These are phyloP conservation scores for Oncopodura yosiiana DNA, from an alignment of 1,140 invertebrate species.

Conservation along the genomic window DNA sequence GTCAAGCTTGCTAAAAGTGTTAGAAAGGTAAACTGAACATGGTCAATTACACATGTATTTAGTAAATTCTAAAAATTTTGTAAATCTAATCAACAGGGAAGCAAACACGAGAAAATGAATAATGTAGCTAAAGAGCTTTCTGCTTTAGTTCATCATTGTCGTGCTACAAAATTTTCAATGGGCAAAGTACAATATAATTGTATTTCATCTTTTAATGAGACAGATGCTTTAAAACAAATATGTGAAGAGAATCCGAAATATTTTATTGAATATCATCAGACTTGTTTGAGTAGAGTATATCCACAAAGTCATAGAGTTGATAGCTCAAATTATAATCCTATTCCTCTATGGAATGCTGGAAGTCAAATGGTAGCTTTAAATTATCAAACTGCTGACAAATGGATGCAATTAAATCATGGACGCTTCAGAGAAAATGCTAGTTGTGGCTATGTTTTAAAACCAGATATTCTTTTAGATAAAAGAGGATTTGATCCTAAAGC, in stretches of 20 bases:
- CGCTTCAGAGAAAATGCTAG: constrained; percentile 66
- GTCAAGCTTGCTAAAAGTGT: no score
- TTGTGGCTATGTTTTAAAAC: constrained; percentile 62
- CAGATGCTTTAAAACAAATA: neutral
- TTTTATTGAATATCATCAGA: neutral
- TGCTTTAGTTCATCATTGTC: no score
- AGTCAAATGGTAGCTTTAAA: constrained; percentile 95
- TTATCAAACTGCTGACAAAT: constrained; percentile 84
- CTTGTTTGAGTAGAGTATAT: constrained; percentile 54
- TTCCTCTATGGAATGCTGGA: constrained; percentile 88
- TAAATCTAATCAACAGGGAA: no score
- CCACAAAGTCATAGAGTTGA: constrained; percentile 83
- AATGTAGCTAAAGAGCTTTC: no score
- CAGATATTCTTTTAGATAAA: constrained; percentile 67
- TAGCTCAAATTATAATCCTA: constrained; percentile 93
- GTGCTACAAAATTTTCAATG: no score
- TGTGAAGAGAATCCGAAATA: neutral
- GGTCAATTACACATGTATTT: no score
- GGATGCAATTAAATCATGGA: constrained; percentile 71
- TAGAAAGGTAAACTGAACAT: no score
- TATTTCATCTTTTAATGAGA: neutral
- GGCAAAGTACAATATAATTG: no score
- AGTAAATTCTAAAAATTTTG: no score
- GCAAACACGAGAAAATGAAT: no score
- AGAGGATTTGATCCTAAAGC: neutral